Evolutionary conservation across 2,888 invertebrate genomes (phyloP).

Genomic region (Chrysolina oricalcia): DNA sequence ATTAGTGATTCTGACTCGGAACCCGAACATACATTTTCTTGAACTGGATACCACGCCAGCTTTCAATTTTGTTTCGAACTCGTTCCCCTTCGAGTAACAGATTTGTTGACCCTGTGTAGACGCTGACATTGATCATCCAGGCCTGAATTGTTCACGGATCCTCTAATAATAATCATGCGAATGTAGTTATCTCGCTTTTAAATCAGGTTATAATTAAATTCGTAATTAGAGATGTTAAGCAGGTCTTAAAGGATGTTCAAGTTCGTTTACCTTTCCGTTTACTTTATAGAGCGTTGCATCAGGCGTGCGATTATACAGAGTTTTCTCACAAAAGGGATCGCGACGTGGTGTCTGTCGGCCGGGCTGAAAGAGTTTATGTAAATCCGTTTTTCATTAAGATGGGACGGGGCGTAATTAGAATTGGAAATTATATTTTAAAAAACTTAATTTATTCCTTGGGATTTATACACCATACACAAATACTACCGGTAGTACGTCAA

Average conservation of each 20-base stretch:
- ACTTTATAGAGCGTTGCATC: conserved; percentile 30
- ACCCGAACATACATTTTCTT: not conserved
- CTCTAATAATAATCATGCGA: conserved; percentile 31
- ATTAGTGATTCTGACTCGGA: too few relatives aligned
- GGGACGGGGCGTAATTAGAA: conserved; percentile 10
- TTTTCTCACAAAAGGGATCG: conserved; percentile 17
- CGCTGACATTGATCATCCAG: not conserved
- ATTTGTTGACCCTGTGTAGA: not conserved
- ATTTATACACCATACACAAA: not conserved
- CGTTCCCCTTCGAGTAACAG: not conserved
- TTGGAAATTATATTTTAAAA: not conserved
- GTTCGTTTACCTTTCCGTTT: conserved; percentile 45
- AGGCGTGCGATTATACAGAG: conserved; percentile 9
- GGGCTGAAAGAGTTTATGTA: conserved; percentile 11
- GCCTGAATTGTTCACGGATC: conserved; percentile 22
- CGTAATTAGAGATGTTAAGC: conserved; percentile 42
- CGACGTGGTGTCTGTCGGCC: not conserved
- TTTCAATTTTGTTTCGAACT: not conserved
- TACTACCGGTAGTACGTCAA: not conserved
- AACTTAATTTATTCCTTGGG: not conserved
- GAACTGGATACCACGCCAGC: not conserved
- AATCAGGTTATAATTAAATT: conserved; percentile 42
- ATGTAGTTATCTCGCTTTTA: conserved; percentile 27
- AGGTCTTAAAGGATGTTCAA: conserved; percentile 46
- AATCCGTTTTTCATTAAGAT: conserved; percentile 5